phyloP scores from a whole-genome alignment of 2,113 vertebrate species.

The Orthonyx spaldingii region DNA sequence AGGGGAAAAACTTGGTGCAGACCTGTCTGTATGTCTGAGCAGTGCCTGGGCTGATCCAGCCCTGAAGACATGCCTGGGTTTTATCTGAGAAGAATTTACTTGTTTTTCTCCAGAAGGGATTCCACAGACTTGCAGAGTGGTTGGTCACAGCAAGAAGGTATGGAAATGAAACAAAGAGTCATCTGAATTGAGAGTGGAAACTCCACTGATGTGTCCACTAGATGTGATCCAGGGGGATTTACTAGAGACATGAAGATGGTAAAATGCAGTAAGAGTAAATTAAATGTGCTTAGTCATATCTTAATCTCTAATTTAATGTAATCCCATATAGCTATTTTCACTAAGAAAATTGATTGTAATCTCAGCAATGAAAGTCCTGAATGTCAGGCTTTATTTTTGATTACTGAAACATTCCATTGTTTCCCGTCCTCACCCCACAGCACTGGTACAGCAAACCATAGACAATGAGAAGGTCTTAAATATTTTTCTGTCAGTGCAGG shows the following conservation, averaged over 20 bases:
- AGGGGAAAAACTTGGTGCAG: background rate
- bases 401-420: background rate
- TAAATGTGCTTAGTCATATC: background rate
- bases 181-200: background rate
- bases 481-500: background rate
- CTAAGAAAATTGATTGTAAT: background rate
- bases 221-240: background rate
- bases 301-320: background rate
- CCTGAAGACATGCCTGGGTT: background rate
- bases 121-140: accelerated
- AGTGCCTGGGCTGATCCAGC: background rate
- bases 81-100: background rate
- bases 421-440: background rate
- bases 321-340: background rate
- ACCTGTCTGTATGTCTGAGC: background rate
- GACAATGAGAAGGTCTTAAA: background rate
- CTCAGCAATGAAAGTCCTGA: background rate
- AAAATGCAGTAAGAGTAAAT: background rate
- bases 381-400: background rate
- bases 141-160: background rate
- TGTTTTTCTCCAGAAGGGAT: background rate
- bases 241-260: background rate
- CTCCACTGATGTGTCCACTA: background rate
- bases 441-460: background rate
- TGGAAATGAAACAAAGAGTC: background rate